Percentiles rank a stretch among this genome's conserved stretches.
Conservation (phyloP, 2,888 invertebrate genomes). For the Himalopsyche kuldschensis region DNA sequence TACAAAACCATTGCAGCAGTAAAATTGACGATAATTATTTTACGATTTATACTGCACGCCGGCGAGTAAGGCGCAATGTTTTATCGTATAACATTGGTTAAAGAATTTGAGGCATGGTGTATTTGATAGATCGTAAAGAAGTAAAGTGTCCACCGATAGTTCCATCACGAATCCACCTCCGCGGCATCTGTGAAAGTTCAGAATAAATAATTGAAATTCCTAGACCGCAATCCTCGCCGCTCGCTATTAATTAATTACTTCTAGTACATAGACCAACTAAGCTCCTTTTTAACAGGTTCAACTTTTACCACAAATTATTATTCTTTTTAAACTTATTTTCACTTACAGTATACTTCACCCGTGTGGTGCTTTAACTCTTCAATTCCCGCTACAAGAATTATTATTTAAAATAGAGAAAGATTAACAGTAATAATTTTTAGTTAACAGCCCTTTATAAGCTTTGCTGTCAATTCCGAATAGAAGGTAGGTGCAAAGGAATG, state of each 20-base stretch:
- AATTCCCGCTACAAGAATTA: background rate
- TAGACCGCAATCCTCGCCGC: background rate
- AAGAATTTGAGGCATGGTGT: background rate
- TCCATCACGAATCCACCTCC: background rate
- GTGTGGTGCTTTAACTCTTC: background rate
- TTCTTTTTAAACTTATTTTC: background rate
- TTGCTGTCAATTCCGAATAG: no score
- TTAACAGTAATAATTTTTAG: no score
- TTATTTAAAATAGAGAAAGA: no score
- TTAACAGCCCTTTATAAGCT: no score
- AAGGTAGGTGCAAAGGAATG: no score
- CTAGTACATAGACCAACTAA: background rate
- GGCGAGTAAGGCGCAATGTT: background rate
- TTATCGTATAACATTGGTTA: background rate
- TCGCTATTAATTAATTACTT: background rate
- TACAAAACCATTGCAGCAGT: background rate
- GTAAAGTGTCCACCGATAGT: background rate
- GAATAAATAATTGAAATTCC: constrained; percentile 1
- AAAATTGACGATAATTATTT: background rate
- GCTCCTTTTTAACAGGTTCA: background rate
- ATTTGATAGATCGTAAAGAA: background rate
- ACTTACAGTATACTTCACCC: background rate
- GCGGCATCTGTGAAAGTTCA: background rate
- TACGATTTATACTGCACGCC: background rate
- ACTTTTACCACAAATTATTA: background rate